These are phyloP conservation scores for Myathropa florea DNA, from an alignment of 2,888 invertebrate genomes.

Conservation along the genomic window DNA sequence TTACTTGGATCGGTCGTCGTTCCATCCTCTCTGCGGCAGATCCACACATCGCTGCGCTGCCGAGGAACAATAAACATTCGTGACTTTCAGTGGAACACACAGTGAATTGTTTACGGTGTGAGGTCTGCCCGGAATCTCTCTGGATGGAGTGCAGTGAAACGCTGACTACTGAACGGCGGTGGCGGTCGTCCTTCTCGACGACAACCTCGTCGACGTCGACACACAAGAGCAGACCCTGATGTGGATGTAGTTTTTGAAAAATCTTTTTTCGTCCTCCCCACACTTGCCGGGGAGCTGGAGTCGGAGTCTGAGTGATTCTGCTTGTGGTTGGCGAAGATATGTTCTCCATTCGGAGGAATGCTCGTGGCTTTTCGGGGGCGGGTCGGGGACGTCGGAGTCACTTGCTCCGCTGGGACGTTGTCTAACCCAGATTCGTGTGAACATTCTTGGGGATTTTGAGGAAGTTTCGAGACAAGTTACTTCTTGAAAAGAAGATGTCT, in stretches of 20 bases:
- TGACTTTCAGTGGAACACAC: slow-evolving; percentile 56
- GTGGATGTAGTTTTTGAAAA: slow-evolving; percentile 32
- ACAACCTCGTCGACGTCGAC: neutral
- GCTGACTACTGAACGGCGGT: neutral
- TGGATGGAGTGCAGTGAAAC: neutral
- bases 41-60: slow-evolving; percentile 4
- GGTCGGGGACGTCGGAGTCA: slow-evolving; percentile 14
- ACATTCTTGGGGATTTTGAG: slow-evolving; percentile 54
- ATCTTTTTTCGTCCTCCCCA: slow-evolving; percentile 11
- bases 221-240: slow-evolving; percentile 3
- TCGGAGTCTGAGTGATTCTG: slow-evolving; percentile 20
- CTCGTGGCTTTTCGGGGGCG: slow-evolving; percentile 42
- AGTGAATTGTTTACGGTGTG: slow-evolving; percentile 56
- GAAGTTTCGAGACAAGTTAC: slow-evolving; percentile 66
- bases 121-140: slow-evolving; percentile 24
- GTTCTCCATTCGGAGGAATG: slow-evolving; percentile 62
- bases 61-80: slow-evolving; percentile 65
- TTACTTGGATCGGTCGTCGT: slow-evolving; percentile 32
- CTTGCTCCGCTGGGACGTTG: slow-evolving; percentile 38
- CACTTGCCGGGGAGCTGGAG: neutral
- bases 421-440: slow-evolving; percentile 67
- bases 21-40: neutral
- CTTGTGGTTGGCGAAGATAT: slow-evolving; percentile 59
- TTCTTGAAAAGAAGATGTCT: slow-evolving; percentile 48
- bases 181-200: neutral